A percentile compares a stretch with the other conserved stretches of the same genome.
phyloP scores from a whole-genome alignment of 2,888 invertebrate genomes.

The Drosophila fungiperda region DNA sequence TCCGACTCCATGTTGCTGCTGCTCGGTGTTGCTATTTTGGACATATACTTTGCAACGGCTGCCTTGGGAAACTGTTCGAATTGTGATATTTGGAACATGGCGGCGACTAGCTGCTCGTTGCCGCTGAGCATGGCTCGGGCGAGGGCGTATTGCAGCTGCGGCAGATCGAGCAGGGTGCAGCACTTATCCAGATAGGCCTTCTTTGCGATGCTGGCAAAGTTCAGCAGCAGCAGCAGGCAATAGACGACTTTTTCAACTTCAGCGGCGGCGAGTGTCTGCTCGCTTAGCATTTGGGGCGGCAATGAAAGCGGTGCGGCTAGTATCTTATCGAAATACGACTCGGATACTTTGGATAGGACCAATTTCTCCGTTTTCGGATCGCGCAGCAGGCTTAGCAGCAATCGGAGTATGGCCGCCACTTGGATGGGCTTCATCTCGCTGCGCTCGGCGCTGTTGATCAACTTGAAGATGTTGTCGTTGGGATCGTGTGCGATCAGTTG shows the following conservation, averaged over 20 bases:
- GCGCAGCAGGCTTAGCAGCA: constrained; percentile 77
- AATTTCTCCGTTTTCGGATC: constrained; percentile 82
- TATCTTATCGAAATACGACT: constrained; percentile 84
- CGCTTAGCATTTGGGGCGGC: constrained; percentile 66
- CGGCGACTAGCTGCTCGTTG: constrained; percentile 74
- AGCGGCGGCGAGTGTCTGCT: constrained; percentile 54
- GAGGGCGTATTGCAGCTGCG: constrained; percentile 82
- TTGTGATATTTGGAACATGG: constrained; percentile 83
- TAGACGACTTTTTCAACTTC: constrained; percentile 82
- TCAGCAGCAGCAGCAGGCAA: constrained; percentile 80
- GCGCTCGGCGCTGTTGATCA: constrained; percentile 78
- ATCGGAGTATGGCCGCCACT: constrained; percentile 76
- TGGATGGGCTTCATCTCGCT: constrained; percentile 71
- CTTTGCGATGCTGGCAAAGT: constrained; percentile 83
- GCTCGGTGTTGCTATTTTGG: constrained; percentile 46
- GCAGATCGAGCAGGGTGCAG: constrained; percentile 72
- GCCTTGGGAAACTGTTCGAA: constrained; percentile 82
- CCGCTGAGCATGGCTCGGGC: constrained; percentile 81
- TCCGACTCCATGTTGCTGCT: constrained; percentile 29
- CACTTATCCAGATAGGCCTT: constrained; percentile 83
- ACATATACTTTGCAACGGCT: constrained; percentile 80
- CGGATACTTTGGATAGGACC: constrained; percentile 81
- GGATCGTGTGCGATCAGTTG: constrained; percentile 77
- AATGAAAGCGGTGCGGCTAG: constrained; percentile 74
- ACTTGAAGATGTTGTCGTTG: constrained; percentile 62